These are phyloP conservation scores for Trichogramma evanescens DNA, from an alignment of 2,888 invertebrate genomes.

Conservation along the genomic window DNA sequence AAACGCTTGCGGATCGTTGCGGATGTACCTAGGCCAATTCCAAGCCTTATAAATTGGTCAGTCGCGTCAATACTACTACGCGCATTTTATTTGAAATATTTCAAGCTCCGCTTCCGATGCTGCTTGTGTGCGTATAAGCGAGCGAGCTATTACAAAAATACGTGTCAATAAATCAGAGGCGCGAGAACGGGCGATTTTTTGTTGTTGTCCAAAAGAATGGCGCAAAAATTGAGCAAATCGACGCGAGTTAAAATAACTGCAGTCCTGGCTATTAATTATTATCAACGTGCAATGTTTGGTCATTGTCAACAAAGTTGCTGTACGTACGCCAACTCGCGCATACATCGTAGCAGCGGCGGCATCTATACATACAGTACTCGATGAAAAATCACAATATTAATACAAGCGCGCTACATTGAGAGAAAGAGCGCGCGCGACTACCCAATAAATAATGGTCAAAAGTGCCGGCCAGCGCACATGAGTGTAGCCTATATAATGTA, in stretches of 20 bases:
- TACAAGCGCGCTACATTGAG: slow-evolving; percentile 7
- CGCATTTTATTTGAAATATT: too few relatives aligned
- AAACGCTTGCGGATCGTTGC: too few relatives aligned
- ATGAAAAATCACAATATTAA: slow-evolving; percentile 17
- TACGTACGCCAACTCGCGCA: not conserved
- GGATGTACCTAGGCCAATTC: too few relatives aligned
- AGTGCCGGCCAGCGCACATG: slow-evolving; percentile 5
- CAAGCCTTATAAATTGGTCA: too few relatives aligned
- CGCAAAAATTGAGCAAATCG: not conserved
- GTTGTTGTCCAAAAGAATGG: not conserved
- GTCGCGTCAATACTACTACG: too few relatives aligned
- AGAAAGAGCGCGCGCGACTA: slow-evolving; percentile 1
- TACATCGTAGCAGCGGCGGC: too few relatives aligned
- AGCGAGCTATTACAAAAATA: too few relatives aligned
- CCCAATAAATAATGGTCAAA: slow-evolving; percentile 17
- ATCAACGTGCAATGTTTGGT: slow-evolving; percentile 8
- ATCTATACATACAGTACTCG: too few relatives aligned
- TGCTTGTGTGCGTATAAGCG: too few relatives aligned
- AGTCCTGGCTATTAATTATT: slow-evolving; percentile 4
- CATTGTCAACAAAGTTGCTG: slow-evolving; percentile 3
- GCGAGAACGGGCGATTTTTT: not conserved
- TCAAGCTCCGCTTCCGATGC: too few relatives aligned
- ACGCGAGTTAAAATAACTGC: slow-evolving; percentile 9
- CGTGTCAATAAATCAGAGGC: not conserved
- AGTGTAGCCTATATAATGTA: too few relatives aligned